Evolutionary conservation across 2,797 vertebrate genomes (phyloP), one percentile per base, ranked within the genome.

Genomic region (Carapus acus): DNA sequence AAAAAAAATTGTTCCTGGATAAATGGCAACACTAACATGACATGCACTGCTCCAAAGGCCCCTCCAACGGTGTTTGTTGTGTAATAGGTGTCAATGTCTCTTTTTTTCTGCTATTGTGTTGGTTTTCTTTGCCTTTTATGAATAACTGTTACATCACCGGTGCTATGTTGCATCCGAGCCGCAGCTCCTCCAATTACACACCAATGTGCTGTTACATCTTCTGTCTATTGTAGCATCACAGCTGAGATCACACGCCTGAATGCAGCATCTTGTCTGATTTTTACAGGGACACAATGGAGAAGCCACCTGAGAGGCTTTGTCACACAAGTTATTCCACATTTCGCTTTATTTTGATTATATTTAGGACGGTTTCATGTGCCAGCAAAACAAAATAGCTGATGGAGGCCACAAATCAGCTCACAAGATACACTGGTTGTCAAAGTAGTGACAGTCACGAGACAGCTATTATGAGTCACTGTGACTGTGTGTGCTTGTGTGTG

Each of bases 321-420:
- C 12, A 29, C 6, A 15, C 34, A 52, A 53, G 59, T 73, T 57
- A 47, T 61, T 67, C 50, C 21, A 65, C 62, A 53, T 67, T 65
- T 56, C 17, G n/a, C n/a, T n/a, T n/a, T n/a, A n/a, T n/a, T n/a
- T n/a, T n/a, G n/a, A n/a, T n/a, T n/a, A n/a, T n/a, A n/a, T n/a
- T n/a, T n/a, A n/a, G n/a, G n/a, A n/a, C n/a, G n/a, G n/a, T n/a
- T n/a, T n/a, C n/a, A n/a, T n/a, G n/a, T n/a, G n/a, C n/a, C n/a
- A n/a, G n/a, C n/a, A n/a, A n/a, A n/a, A n/a, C n/a, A 19, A 40
- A 8, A 19, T 8, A 9, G 3, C 4, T 2, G 31, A 36, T 39
- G 1, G 7, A 48, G 4, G 2, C 24, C 24, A 21, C 0, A 1
- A 50, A 14, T 38, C 22, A 4, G 22, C 31, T 59, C 29, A 41